Conservation (phyloP, 2,113 vertebrate genomes). For the Cercopithecus mona region DNA sequence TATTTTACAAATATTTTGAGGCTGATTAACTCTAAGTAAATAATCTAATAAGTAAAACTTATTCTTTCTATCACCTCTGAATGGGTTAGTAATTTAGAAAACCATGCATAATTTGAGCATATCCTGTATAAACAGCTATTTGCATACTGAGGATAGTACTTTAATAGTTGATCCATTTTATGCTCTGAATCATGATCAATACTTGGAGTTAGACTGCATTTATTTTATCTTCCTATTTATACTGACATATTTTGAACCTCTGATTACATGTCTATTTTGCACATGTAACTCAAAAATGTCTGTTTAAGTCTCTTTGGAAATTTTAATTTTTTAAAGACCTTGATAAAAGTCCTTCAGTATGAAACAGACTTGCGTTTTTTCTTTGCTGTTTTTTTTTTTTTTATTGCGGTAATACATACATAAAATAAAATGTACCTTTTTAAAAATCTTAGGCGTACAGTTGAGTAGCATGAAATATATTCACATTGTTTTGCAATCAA, state of each 20-base stretch:
- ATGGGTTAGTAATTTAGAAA: not conserved
- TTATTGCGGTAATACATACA: not conserved
- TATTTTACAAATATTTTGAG: not conserved
- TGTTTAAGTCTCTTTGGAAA: not conserved
- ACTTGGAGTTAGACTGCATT: not conserved
- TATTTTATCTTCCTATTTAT: not conserved
- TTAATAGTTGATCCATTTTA: not conserved
- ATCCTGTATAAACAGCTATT: not conserved
- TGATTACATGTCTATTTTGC: not conserved
- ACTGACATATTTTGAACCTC: not conserved
- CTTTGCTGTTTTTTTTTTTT: not conserved
- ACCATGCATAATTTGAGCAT: not conserved
- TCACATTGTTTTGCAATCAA: not conserved
- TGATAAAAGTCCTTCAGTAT: not conserved
- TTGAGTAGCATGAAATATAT: not conserved
- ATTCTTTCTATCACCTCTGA: not conserved
- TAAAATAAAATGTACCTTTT: not conserved
- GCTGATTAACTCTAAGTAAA: not conserved
- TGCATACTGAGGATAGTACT: not conserved
- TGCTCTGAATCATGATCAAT: not conserved
- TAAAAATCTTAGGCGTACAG: not conserved
- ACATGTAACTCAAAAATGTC: not conserved
- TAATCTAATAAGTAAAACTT: not conserved
- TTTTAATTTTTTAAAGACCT: not conserved
- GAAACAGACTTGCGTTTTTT: not conserved